These are phyloP conservation scores for Sphyrna mokarran DNA, from an alignment of 2,113 vertebrate species.

Conservation along the genomic window DNA sequence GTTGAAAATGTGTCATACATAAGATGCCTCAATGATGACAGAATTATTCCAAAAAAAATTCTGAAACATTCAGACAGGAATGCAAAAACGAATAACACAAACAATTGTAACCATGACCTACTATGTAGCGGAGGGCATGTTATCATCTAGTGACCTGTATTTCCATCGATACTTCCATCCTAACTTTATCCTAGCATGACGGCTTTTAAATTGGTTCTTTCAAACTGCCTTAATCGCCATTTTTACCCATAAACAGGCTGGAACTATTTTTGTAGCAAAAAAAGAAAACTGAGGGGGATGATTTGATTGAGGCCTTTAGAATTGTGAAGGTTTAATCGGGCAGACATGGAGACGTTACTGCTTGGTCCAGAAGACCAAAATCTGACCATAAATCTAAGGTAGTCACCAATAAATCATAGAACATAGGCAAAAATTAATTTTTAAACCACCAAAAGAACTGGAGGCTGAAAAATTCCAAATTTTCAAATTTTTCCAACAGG, in stretches of 20 bases:
- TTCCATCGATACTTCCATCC: neutral
- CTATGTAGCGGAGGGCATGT: neutral
- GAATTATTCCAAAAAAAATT: neutral
- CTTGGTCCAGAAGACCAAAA: no score
- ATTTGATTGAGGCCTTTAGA: no score
- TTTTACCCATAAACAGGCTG: neutral
- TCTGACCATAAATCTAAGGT: no score
- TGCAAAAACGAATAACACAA: neutral
- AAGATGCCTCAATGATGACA: neutral
- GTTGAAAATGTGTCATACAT: neutral
- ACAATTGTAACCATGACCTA: neutral
- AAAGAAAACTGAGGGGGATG: neutral
- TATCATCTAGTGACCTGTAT: neutral
- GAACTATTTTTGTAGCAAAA: no score
- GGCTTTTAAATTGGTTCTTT: neutral
- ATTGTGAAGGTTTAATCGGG: no score
- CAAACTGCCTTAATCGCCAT: neutral
- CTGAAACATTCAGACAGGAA: slow-evolving; percentile 20
- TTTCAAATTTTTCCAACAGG: no score
- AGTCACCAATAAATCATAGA: no score
- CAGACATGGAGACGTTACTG: no score
- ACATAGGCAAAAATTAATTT: no score
- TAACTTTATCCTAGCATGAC: neutral
- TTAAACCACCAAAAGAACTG: no score
- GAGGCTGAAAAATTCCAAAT: no score